Conservation (phyloP, 1,140 invertebrate genomes). For the Euglossa dilemma region DNA sequence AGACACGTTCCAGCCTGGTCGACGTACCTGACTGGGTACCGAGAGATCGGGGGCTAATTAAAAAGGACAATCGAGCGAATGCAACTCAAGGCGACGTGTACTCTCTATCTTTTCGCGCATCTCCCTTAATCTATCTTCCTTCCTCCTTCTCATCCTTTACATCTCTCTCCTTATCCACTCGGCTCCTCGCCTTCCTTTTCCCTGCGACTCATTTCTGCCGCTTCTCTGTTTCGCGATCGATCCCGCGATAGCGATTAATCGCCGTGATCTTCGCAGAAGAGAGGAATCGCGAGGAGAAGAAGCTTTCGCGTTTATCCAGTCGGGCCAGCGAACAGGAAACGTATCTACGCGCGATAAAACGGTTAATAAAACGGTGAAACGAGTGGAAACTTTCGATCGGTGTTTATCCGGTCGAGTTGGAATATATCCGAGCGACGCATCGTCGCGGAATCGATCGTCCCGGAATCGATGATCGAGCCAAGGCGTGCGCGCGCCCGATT, state of each 20-base stretch:
- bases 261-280: constrained; percentile 41
- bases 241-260: constrained; percentile 40
- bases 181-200: constrained; percentile 40
- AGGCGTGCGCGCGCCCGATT: no score
- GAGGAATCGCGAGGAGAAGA: neutral
- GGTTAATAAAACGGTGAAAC: no score
- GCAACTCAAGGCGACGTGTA: constrained; percentile 17
- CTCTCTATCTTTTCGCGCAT: constrained; percentile 7
- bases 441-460: no score
- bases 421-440: neutral
- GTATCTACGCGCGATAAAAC: no score
- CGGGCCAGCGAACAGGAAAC: neutral
- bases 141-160: neutral
- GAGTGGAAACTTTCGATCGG: no score
- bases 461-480: neutral
- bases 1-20: constrained; percentile 48
- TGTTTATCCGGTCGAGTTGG: neutral
- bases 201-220: neutral
- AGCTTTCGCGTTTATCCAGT: neutral
- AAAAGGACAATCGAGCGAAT: constrained; percentile 64
- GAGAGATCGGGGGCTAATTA: constrained; percentile 65
- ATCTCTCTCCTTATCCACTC: neutral
- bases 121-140: constrained; percentile 4
- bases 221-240: constrained; percentile 33
- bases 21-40: constrained; percentile 22